Evolutionary conservation across 92 coral and sea anemone genomes (phyloP).

Genomic region (Parazoanthus swiftii): DNA sequence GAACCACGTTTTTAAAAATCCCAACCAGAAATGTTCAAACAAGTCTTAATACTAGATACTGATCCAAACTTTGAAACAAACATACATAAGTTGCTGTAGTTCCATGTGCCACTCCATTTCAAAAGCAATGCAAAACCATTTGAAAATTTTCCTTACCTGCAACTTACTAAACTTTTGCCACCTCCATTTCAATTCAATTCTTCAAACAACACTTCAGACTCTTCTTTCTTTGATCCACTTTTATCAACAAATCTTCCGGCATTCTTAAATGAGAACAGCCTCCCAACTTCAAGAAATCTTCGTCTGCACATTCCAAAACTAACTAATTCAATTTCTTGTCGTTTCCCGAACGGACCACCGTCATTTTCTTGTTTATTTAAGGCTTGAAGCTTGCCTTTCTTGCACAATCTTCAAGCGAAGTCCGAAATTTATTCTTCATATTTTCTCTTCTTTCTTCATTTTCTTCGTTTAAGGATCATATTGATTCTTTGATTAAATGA

Average conservation of each 20-base stretch:
- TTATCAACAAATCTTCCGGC: neutral
- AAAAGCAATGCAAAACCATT: neutral
- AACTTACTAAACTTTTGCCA: neutral
- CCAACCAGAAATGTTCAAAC: neutral
- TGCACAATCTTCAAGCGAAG: slow-evolving; percentile 49
- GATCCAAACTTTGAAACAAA: too few species aligned
- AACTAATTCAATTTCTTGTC: slow-evolving; percentile 18
- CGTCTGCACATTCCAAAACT: slow-evolving; percentile 33
- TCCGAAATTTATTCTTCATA: slow-evolving; percentile 38
- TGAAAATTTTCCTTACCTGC: slow-evolving; percentile 25
- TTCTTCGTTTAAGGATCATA: slow-evolving; percentile 26
- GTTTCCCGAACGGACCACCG: neutral
- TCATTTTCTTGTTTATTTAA: slow-evolving; percentile 23
- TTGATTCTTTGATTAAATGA: slow-evolving; percentile 27
- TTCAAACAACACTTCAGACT: neutral
- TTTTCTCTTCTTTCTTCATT: slow-evolving; percentile 41
- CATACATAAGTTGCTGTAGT: neutral
- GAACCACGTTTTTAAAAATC: too few species aligned
- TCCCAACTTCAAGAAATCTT: slow-evolving; percentile 23
- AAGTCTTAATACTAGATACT: too few species aligned
- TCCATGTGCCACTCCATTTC: neutral
- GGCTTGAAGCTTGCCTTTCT: slow-evolving; percentile 44
- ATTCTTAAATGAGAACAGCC: slow-evolving; percentile 1
- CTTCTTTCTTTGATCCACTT: slow-evolving; percentile 30
- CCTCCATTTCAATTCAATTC: slow-evolving; percentile 21